Percentiles rank a stretch among this genome's conserved stretches.
phyloP scores from a whole-genome alignment of 30 jellyfish, hydroid and myxozoan genomes.

The Morbakka virulenta region DNA sequence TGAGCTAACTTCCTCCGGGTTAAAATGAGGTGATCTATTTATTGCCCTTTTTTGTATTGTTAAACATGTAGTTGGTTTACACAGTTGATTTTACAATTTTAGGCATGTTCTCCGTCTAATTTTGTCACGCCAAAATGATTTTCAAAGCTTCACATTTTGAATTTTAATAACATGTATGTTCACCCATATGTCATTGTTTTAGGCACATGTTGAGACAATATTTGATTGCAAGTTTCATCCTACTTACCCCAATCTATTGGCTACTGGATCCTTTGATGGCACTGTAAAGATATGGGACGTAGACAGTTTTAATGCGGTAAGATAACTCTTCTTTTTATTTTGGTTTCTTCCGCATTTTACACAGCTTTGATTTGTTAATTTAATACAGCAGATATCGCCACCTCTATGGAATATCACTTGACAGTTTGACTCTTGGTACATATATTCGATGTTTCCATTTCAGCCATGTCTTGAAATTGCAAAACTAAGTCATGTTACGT shows the following conservation, averaged over 20 bases:
- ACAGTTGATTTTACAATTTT: too few relatives aligned
- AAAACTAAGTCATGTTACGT: too few relatives aligned
- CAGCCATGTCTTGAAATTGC: too few relatives aligned
- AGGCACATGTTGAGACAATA: conserved; percentile 86
- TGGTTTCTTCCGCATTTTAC: neutral
- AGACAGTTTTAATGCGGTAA: conserved; percentile 72
- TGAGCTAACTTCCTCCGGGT: too few relatives aligned
- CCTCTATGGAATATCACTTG: neutral
- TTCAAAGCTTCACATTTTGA: too few relatives aligned
- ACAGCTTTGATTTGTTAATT: neutral
- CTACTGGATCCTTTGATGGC: conserved; percentile 88
- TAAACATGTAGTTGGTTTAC: too few relatives aligned
- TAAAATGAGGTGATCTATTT: too few relatives aligned
- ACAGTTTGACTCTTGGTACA: neutral
- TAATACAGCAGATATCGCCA: neutral
- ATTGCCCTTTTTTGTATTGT: too few relatives aligned
- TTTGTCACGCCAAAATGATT: too few relatives aligned
- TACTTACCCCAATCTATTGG: conserved; percentile 71
- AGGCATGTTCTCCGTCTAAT: too few relatives aligned
- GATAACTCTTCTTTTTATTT: conserved; percentile 4
- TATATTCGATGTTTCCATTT: too few relatives aligned
- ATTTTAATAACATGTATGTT: neutral
- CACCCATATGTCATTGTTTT: neutral
- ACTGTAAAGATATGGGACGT: conserved; percentile 74
- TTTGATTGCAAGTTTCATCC: conserved; percentile 88